Evolutionary conservation across 1,140 invertebrate species (phyloP), one percentile per base, ranked within the genome.

Genomic region (Lethocerus indicus): DNA sequence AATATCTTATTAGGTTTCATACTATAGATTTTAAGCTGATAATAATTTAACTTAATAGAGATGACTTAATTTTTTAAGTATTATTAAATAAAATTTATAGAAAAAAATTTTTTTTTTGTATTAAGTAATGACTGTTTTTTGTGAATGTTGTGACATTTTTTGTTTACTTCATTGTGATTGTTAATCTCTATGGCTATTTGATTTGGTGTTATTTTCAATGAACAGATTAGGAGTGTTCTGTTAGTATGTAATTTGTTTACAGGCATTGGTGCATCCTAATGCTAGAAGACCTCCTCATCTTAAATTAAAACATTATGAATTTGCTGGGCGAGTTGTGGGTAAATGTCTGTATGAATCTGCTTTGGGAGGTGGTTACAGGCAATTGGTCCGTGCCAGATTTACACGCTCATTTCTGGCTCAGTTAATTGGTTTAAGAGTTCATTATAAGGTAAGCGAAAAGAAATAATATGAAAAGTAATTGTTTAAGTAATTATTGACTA

Each of bases 341-440:
- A 91, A 91, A 67, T 89, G 87, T 67, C 66, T 92, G 49, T 93
- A 90, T 62, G 90, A 95, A 66, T 89, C 85, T 40, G 83, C 89
- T 12, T 69, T 91, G 14, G 89, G 89, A 4, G 82, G 85, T 23
- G 78, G 79, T 12, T 91, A 92, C 67, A 69, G 87, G 2, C 88
- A 92, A 64, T 67, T 91, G 49, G 87, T 95, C 14, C 76, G 88
- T 50, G 90, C 90, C 1, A 71, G 86, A 54, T 91, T 94, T 60
- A 85, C 87, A 20, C 71, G 89, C 47, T 92, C 87, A n/a, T 95
- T 94, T 68, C 69, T 94, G 26, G 90, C 90, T 35, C 89, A 93
- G 70, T 76, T 94, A 39, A 93, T 94, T 60, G 91, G 90, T 27
- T 75, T 94, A 27, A 64, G 87, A 56, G 87, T 94, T 24, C 86